Evolutionary conservation across 2,113 vertebrate species (phyloP), one percentile per base, ranked within the genome.

Genomic region (Syrrhaptes paradoxus): DNA sequence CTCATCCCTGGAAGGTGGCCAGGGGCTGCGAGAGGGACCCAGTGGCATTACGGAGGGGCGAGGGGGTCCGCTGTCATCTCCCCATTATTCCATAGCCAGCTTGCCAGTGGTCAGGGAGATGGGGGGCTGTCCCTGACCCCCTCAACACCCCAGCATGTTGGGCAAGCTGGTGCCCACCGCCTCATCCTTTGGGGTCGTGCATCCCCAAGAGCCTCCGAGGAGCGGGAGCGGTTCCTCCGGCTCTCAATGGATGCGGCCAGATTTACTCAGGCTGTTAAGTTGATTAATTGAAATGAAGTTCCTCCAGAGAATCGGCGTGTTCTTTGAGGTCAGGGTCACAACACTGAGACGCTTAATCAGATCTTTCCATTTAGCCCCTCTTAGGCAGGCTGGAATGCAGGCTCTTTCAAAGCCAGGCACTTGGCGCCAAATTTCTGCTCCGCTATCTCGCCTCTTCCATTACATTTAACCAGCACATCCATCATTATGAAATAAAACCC

Each of bases 271-370:
- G 94, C 96, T 89, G 90, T 96, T 96, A 95, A 97, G 92, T 92
- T 97, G 97, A 97, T 97, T 93, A 95, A 98, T 97, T 80, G 98
- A 96, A 97, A 98, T 78, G 89, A 96, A 97, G 95, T 95, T 97
- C 83, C 96, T 97, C 91, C 89, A 97, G 97, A 98, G 98, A 96
- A 96, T 85, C 95, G 75, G 95, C 93, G 61, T 82, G 88, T 97
- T 95, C 97, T 97, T 93, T 96, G 96, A 61, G 96, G 97, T 95
- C 96, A 97, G 98, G 98, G 98, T 98, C 98, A 97, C 85, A 62
- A 87, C 89, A 74, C 97, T 88, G 95, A 97, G 97, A 96, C 97
- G 93, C 95, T 98, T 97, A 97, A 98, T 98, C 98, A 97, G 95
- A 83, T 91, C 93, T 94, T 90, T 95, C 82, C 88, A 49, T 93